phyloP scores from a whole-genome alignment of 2,888 invertebrate genomes.

The Netelia melanura region DNA sequence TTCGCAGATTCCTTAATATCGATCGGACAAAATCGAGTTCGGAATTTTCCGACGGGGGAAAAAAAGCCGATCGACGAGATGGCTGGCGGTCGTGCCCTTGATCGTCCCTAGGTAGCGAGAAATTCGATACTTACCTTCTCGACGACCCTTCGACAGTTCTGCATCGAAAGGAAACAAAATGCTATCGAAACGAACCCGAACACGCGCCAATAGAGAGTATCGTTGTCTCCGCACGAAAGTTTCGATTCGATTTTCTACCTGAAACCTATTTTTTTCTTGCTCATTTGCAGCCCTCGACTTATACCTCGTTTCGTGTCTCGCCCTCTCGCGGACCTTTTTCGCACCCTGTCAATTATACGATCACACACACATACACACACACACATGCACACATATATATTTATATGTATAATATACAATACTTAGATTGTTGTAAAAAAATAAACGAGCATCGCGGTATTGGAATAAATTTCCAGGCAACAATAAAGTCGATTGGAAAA shows the following conservation, averaged over 20 bases:
- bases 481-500: conserved; percentile 68
- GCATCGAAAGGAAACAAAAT: not conserved
- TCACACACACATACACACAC: not conserved
- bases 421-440: conserved; percentile 35
- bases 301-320: conserved; percentile 9
- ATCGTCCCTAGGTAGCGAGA: conserved; percentile 35
- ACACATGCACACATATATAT: not conserved
- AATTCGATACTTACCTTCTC: conserved; percentile 68
- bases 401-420: conserved; percentile 26
- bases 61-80: conserved; percentile 20
- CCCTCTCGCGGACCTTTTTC: conserved; percentile 34
- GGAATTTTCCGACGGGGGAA: not conserved
- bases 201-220: conserved; percentile 51
- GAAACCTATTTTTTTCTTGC: conserved; percentile 50
- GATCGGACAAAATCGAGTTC: not conserved
- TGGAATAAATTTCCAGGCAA: conserved; percentile 63
- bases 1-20: not conserved
- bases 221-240: conserved; percentile 19
- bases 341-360: conserved; percentile 49
- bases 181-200: not conserved
- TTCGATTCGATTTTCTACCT: conserved; percentile 54
- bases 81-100: not conserved
- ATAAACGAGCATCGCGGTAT: conserved; percentile 64
- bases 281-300: conserved; percentile 47
- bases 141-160: conserved; percentile 48